phyloP scores from a whole-genome alignment of 2,888 invertebrate species.

The Pseudococcus jackbeardsleyi region DNA sequence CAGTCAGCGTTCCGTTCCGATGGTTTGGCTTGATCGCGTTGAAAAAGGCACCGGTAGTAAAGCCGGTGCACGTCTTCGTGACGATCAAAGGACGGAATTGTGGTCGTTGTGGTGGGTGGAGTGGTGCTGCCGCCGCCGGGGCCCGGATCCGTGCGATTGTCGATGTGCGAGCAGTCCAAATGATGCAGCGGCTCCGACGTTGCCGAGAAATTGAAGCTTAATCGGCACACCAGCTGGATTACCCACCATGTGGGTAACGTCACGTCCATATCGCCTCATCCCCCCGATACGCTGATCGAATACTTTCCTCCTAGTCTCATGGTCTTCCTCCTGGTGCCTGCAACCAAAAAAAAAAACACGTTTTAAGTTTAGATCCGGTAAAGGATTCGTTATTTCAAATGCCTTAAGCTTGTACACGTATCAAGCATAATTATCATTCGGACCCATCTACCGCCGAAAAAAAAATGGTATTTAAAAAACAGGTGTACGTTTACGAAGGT shows the following conservation, averaged over 20 bases:
- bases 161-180: conserved; percentile 54
- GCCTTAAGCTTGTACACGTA: no score
- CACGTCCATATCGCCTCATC: conserved; percentile 62
- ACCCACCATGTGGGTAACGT: conserved; percentile 64
- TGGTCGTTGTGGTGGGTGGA: background rate
- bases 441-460: background rate
- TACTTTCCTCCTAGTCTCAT: background rate
- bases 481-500: background rate
- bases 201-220: conserved; percentile 54
- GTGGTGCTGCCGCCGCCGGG: no score
- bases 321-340: background rate
- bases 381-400: no score
- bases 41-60: conserved; percentile 57
- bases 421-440: no score
- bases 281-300: conserved; percentile 57
- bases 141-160: conserved; percentile 43
- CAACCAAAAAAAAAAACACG: background rate
- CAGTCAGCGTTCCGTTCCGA: conserved; percentile 59
- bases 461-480: background rate
- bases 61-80: conserved; percentile 58
- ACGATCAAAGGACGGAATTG: background rate
- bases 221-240: conserved; percentile 62
- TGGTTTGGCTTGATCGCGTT: conserved; percentile 1
- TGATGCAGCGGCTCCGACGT: conserved; percentile 57
- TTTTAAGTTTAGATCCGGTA: no score